Base-by-base conservation (phyloP, 2,888 invertebrate species). In the Rotaria socialis region DNA sequence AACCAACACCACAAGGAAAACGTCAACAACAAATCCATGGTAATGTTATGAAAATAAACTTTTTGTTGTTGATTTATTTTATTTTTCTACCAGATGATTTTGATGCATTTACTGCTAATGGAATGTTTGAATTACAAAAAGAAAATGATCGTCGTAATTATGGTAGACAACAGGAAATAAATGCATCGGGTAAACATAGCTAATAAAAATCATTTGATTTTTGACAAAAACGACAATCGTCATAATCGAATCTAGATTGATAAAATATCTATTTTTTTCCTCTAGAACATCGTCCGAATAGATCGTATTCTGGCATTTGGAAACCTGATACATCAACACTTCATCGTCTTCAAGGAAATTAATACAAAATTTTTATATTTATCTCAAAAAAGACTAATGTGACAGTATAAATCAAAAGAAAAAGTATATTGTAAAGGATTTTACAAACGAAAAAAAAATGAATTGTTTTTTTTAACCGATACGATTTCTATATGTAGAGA, bases 271-370 rank as follows among this genome's bases (percentile, higher is more conserved):
- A 75, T 11, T 50, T 50, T 43, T 47, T 19, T 47, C 47, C 10
- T 80, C 5, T 80, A 80, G 80, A 80, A 11, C n/a, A 80, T 80
- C 43, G 47, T 47, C 35, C 47, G 47, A 24, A 1, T 5, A 80
- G 35, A 80, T 22, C 47, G 7, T 47, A 22, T 43, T 5, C 24
- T 24, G 80, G 80, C 14, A 19, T 80, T 47, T 80, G 80, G 80
- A 80, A 80, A 47, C 80, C 80, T 22, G 80, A 80, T 80, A n/a
- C 43, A 80, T 43, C 80, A 43, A 35, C 35, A 47, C 24, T 47
- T 47, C 80, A n/a, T n/a, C 80, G 80, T 47, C n/a, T 80, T 11
- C 80, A 80, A 80, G 43, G 47, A 80, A 47, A 43, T n/a, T 80
- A 80, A 80, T 11, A 47, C 6, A 80, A 41, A 35, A 80, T 67